Evolutionary conservation across 2,797 vertebrate genomes (phyloP), one percentile per base, ranked within the genome.

Genomic region (Manis pentadactyla): DNA sequence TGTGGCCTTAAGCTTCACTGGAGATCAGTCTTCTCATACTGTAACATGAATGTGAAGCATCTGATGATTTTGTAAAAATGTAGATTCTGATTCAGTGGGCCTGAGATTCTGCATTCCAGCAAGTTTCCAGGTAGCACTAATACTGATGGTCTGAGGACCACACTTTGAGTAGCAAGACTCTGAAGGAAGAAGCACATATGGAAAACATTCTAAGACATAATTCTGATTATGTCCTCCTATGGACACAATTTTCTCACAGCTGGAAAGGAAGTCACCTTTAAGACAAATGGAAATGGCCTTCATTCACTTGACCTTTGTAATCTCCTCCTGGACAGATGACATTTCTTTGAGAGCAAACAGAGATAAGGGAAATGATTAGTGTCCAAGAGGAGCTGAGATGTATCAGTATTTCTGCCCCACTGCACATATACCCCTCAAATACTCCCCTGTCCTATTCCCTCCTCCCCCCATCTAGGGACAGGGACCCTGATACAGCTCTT

Each of bases 21-120:
- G 59, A 55, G 25, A 66, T 78, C 49, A 77, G 53, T 91, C 23
- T 74, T 81, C 77, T 90, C 37, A 69, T 7, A 83, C 61, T 92
- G 90, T n/a, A 81, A 46, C 63, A 69, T 91, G 59, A 15, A 14
- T 61, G 19, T 87, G 81, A 95, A 78, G 93, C 96, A 93, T 37
- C 37, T 87, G 46, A 81, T 63, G 73, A 94, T 93, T 92, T 92
- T 88, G 42, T 68, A 55, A 79, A 82, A 83, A 61, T 37, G 68
- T 82, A 79, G 81, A 63, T 83, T 94, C 42, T 66, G 64, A 92
- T 61, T 94, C 13, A 85, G 75, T 21, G 34, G 15, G 17, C 46
- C n/a, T 39, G 39, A 90, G 81, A 85, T 39, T 90, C 64, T 87
- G 23, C 19, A 37, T 64, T 78, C 46, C 34, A 85, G 53, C 42